These are phyloP conservation scores for Tauraco hartlaubi DNA, from an alignment of 2,797 vertebrate species.

Conservation along the genomic window DNA sequence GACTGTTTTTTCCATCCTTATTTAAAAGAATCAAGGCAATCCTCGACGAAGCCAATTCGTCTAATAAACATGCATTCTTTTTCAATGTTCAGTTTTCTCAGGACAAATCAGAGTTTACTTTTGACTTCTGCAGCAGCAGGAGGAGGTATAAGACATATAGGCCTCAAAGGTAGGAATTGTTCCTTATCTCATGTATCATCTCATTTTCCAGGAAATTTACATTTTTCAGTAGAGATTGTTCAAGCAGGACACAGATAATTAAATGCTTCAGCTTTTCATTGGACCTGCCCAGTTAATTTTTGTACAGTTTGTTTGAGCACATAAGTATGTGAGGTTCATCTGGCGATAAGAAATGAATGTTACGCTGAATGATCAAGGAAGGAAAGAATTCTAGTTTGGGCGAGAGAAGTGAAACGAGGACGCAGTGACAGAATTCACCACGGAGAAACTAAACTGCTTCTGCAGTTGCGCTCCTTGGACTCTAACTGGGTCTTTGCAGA, in stretches of 20 bases:
- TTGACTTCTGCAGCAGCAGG: not conserved
- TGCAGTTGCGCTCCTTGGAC: not conserved
- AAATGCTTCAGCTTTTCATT: not conserved
- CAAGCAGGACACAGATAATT: not conserved
- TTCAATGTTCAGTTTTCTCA: not conserved
- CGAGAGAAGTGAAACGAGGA: not conserved
- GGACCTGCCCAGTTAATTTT: conserved; percentile 15
- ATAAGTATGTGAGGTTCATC: not conserved
- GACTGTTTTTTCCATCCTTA: not conserved
- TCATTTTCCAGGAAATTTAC: not conserved
- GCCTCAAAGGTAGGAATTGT: not conserved
- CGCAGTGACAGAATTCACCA: not conserved
- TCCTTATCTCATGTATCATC: not conserved
- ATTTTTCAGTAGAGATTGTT: not conserved
- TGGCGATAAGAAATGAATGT: conserved; percentile 42
- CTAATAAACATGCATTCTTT: not conserved
- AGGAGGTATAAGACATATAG: not conserved
- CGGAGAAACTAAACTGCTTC: not conserved
- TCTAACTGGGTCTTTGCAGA: not conserved
- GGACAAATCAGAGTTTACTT: not conserved
- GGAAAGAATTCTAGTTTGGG: conserved; percentile 17
- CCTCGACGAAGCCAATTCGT: not conserved
- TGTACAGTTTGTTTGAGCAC: not conserved
- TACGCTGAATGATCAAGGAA: not conserved
- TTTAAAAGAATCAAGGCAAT: not conserved